Evolutionary conservation across 2,113 vertebrate genomes (phyloP), one percentile per base, ranked within the genome.

Genomic region (Ictalurus furcatus): DNA sequence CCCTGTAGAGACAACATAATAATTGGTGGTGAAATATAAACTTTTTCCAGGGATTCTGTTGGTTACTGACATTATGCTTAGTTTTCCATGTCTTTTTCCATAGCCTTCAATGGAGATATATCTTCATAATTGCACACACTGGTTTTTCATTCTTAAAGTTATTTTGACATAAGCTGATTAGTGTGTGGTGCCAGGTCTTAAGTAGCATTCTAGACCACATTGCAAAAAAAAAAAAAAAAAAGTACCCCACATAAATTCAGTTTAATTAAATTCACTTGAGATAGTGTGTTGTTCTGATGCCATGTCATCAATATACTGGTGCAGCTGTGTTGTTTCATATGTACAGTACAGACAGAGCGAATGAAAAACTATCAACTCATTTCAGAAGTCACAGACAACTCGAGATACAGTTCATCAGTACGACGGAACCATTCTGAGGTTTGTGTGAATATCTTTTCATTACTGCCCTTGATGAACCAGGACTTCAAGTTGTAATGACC

Each of bases 361-460:
- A 82, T 82, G 28, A 81, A 54, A 58, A 58, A 56, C 25, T 19
- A 21, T 74, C 44, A 48, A 73, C 17, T 44, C 23, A 54, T 90
- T 91, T 86, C 88, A 91, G 90, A 86, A 52, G 28, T 69, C 81
- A 88, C 86, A 40, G 69, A 17, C 7, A 30, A 90, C 21, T n/a
- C 63, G 28, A 48, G 71, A 40, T 30, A 9, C 52, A 80, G 84
- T 79, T 63, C 86, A 34, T 44, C 67, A 54, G 84, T 87, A 25
- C 73, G 30, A 73, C 21, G 14, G 12, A 11, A 17, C 44, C 87
- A 86, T 6, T 83, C 67, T 8, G 78, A 90, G 88, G 88, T 91
- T 34, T 69, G 88, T 80, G 4, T 34, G 12, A 34, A 84, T 52
- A 54, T 52, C 21, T 37, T 83, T 48, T 88, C 8, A 28, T 25